Conservation (phyloP, 2,113 vertebrate species). For the Catharus minimus region DNA sequence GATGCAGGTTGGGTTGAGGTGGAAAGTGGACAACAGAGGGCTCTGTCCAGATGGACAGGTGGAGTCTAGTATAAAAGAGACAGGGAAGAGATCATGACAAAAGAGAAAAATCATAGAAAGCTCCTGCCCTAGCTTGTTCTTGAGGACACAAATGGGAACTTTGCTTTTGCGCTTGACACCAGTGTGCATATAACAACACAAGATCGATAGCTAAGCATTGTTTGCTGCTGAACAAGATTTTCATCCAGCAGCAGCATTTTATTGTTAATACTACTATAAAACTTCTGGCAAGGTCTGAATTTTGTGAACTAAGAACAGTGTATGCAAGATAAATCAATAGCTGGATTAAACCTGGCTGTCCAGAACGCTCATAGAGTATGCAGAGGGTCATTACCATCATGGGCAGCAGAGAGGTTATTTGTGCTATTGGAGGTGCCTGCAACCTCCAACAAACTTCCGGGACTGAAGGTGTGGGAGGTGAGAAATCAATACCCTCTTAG, state of each 20-base stretch:
- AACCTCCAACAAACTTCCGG: not conserved
- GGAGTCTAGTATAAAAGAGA: not conserved
- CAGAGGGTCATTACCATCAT: fast-evolving
- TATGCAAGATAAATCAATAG: not conserved
- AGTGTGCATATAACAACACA: not conserved
- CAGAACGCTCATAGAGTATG: not conserved
- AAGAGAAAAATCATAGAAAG: not conserved
- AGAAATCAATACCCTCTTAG: not conserved
- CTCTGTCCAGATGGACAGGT: not conserved
- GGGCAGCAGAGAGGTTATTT: not conserved
- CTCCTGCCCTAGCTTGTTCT: not conserved
- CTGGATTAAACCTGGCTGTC: not conserved
- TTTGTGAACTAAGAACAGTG: not conserved
- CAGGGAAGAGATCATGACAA: not conserved
- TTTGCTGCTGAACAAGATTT: not conserved
- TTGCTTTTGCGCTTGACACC: not conserved
- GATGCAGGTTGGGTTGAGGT: not conserved
- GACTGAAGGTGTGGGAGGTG: not conserved
- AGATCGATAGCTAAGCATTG: not conserved
- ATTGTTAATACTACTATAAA: not conserved
- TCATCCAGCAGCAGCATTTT: not conserved
- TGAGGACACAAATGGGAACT: not conserved
- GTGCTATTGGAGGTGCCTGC: not conserved
- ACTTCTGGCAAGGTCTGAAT: not conserved
- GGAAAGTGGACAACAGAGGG: not conserved